These are phyloP conservation scores for Mimumesa dahlbomi DNA, from an alignment of 2,888 invertebrate species.

Conservation along the genomic window DNA sequence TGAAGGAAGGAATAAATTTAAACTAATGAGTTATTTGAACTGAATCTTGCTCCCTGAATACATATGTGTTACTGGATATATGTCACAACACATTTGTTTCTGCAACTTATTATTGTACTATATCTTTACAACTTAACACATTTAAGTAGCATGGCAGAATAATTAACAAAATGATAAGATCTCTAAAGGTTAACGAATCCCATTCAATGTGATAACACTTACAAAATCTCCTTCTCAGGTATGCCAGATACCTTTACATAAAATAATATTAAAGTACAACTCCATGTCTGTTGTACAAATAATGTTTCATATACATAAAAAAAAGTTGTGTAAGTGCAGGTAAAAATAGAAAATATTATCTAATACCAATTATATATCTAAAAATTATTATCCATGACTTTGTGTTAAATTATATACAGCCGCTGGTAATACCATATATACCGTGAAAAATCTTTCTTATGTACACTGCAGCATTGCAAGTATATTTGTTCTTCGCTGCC, in stretches of 20 bases:
- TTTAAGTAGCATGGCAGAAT: constrained; percentile 6
- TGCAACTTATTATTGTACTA: constrained; percentile 20
- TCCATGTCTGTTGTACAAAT: neutral
- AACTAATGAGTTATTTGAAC: constrained; percentile 57
- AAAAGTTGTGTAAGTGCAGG: neutral
- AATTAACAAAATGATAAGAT: constrained; percentile 8
- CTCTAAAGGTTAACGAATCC: neutral
- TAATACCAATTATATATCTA: constrained; percentile 6
- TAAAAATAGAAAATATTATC: constrained; percentile 22
- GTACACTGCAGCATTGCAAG: constrained; percentile 31
- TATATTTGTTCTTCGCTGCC: constrained; percentile 11
- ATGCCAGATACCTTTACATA: constrained; percentile 12
- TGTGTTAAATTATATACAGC: constrained; percentile 21
- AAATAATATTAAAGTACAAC: neutral
- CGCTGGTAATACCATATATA: constrained; percentile 4
- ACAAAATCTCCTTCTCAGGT: neutral
- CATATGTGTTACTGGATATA: neutral
- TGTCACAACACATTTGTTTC: neutral
- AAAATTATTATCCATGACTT: neutral
- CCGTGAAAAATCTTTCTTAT: constrained; percentile 29
- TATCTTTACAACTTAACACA: constrained; percentile 13
- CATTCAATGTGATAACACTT: neutral
- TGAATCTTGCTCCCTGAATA: neutral
- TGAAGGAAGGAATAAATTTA: constrained; percentile 74
- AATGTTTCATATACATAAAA: too few relatives aligned